Conservation (phyloP, 2,797 vertebrate genomes). For the Melopsittacus undulatus region DNA sequence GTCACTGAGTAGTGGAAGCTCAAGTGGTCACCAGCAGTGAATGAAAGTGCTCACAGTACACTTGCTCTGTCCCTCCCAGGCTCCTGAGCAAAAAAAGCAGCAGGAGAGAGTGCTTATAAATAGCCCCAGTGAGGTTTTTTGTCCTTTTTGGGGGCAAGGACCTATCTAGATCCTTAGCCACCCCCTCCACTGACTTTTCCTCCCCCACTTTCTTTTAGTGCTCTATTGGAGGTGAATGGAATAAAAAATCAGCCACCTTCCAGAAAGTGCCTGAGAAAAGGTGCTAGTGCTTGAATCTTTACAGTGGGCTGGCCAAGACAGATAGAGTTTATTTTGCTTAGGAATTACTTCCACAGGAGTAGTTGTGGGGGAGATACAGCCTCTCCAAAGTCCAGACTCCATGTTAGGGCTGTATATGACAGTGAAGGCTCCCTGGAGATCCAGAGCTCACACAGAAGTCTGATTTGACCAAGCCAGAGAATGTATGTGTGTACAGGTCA, state of each 20-base stretch:
- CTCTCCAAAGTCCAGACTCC: background rate
- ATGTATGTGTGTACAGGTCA: background rate
- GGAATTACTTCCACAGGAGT: background rate
- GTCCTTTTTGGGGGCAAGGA: background rate
- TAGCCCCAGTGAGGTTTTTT: background rate
- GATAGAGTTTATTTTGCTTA: background rate
- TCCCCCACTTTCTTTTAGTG: background rate
- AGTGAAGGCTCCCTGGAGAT: background rate
- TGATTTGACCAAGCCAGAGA: background rate
- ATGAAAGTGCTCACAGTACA: background rate
- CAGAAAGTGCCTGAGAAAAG: background rate
- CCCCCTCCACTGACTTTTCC: background rate
- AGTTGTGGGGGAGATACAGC: background rate
- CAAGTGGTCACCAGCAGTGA: background rate
- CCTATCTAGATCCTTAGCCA: background rate
- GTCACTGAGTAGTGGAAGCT: background rate
- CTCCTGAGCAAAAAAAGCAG: background rate
- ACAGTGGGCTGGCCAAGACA: background rate
- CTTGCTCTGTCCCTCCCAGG: background rate
- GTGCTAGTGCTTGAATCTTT: background rate
- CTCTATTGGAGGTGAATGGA: background rate
- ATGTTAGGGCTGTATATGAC: background rate
- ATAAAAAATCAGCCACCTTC: background rate
- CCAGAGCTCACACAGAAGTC: background rate
- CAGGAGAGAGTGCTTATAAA: background rate